Base-by-base conservation (phyloP, 2,113 vertebrate species). In the Pterocles gutturalis region DNA sequence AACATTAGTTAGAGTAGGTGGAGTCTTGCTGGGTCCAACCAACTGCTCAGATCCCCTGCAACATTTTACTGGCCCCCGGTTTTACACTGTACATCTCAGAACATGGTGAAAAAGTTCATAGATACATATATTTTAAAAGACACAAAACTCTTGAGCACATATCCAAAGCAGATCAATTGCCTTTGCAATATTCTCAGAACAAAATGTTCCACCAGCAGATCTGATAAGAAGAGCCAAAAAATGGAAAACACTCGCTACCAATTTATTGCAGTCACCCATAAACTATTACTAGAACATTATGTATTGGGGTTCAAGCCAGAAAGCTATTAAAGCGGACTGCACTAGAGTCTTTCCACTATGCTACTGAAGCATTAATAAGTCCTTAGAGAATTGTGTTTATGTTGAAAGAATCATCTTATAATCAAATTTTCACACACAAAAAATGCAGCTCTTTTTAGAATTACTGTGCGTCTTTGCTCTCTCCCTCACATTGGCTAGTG, bases 221-320 rank as follows among this genome's bases (percentile, higher is more conserved):
- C 96, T 96, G 96, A 98, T 98, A 98, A 89, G 97, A 97, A 97
- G 97, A 98, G 98, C 98, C 98, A 98, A 98, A 98, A 98, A 97
- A 97, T 91, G 96, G 95, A 97, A 98, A 98, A 98, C 97, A 98
- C 97, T 98, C 97, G 67, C 96, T 98, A 98, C 95, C 97, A 98
- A 98, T 98, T 98, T 98, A 98, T 82, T 97, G 97, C 95, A 98
- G 98, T 98, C 97, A 98, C 98, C 98, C 97, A 98, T 98, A 98
- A 98, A 98, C 97, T 98, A 98, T 98, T 98, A 98, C 93, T 98
- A 98, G 98, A 98, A 98, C 98, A 98, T 98, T 98, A 98, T 98
- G 98, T 98, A 98, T 98, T 88, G 94, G 98, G 97, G 98, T 98
- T 98, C 97, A 98, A 98, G 98, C 98, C 98, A 98, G 97, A 91